Percentiles rank a stretch among this genome's conserved stretches.
Evolutionary conservation across 2,113 vertebrate genomes (phyloP).

Genomic region (Ceyx melanurus): DNA sequence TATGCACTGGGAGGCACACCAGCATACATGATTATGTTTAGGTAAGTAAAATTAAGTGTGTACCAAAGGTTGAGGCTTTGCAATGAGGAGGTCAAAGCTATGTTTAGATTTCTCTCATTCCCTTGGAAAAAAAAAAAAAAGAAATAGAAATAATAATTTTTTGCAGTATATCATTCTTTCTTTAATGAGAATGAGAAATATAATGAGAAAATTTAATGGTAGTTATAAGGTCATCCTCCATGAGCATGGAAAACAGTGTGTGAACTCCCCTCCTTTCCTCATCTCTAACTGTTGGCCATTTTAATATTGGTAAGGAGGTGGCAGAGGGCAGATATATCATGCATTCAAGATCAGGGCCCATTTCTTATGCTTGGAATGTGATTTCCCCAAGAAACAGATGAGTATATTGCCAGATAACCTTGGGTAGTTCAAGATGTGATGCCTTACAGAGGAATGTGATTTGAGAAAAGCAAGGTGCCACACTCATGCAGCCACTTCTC

Average conservation of each 20-base stretch:
- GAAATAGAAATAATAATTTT: neutral
- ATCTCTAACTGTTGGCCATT: neutral
- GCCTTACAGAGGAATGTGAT: neutral
- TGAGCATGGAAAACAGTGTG: neutral
- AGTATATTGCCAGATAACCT: neutral
- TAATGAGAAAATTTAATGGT: neutral
- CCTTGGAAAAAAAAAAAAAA: neutral
- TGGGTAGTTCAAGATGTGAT: neutral
- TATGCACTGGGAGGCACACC: constrained; percentile 76
- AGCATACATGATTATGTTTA: constrained; percentile 79
- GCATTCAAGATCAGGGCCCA: neutral
- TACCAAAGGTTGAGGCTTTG: neutral
- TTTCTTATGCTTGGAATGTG: neutral
- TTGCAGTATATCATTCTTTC: neutral
- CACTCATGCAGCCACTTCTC: neutral
- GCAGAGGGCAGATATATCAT: neutral
- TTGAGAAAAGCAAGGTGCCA: neutral
- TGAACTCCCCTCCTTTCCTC: neutral
- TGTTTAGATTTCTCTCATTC: neutral
- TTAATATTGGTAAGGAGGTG: neutral
- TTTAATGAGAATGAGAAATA: neutral
- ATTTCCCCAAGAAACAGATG: neutral
- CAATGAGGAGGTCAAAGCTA: neutral
- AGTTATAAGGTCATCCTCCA: neutral
- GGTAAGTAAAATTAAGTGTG: constrained; percentile 69